These are phyloP conservation scores for Indicator maculatus DNA, from an alignment of 2,113 vertebrate species.

Conservation along the genomic window DNA sequence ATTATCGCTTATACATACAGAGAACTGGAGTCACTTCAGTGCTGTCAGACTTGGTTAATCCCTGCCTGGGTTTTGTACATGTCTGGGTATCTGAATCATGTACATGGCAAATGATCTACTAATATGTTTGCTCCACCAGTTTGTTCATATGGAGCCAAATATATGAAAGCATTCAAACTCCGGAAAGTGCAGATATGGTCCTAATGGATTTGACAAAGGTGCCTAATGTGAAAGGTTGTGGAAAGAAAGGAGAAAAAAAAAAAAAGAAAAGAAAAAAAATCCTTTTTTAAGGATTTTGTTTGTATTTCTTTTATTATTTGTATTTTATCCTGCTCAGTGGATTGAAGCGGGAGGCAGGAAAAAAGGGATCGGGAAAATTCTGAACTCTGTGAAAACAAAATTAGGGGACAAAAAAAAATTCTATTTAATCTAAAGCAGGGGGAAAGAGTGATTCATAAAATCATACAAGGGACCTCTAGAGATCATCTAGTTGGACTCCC, in stretches of 20 bases:
- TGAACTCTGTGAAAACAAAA: neutral
- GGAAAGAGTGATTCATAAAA: too few relatives aligned
- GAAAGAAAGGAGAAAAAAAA: too few relatives aligned
- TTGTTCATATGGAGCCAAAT: conserved; percentile 69
- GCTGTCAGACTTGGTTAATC: conserved; percentile 68
- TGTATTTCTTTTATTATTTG: conserved; percentile 5
- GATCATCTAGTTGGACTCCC: too few relatives aligned
- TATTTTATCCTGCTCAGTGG: neutral
- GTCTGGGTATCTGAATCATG: conserved; percentile 71
- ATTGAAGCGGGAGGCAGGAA: neutral
- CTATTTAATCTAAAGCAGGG: too few relatives aligned
- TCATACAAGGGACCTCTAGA: too few relatives aligned
- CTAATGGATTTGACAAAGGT: conserved; percentile 62
- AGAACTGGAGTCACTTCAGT: conserved; percentile 67
- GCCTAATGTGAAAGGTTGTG: conserved; percentile 38
- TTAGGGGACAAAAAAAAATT: neutral
- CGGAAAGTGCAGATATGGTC: conserved; percentile 57
- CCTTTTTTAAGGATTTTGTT: neutral
- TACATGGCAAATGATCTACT: conserved; percentile 72
- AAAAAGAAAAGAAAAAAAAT: neutral
- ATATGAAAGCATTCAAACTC: conserved; percentile 63
- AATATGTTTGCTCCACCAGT: conserved; percentile 67
- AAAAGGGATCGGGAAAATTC: neutral
- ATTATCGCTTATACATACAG: conserved; percentile 71
- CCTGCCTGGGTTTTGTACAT: conserved; percentile 66